Evolutionary conservation across 2,113 vertebrate genomes (phyloP), one percentile per base, ranked within the genome.

Genomic region (Alethe diademata): DNA sequence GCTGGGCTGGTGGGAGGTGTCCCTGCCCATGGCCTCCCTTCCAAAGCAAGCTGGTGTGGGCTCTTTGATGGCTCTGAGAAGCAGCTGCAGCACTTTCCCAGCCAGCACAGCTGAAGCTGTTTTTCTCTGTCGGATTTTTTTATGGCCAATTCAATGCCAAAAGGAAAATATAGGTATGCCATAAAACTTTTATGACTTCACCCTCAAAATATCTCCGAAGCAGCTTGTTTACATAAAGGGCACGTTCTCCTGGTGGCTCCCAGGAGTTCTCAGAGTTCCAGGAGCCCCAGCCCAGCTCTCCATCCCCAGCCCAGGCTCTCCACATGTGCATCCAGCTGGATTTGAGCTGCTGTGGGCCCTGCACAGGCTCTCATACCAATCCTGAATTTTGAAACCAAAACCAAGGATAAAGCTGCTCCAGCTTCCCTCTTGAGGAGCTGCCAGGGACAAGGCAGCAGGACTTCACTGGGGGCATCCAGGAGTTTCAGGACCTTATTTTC

Each of bases 341-440:
- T 23, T 25, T 6, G 0, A 19, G 45, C 74, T 57, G 57, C 45
- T 6, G 3, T 3, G 23, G 18, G 19, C 8, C 71, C 50, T 61
- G 60, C 1, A 13, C 0, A 11, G 38, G 7, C 31, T 12, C 28
- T 38, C 53, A 18, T 6, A 2, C 14, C 31, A 7, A 29, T 10
- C 19, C 31, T 16, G 19, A 9, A 1, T 14, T 50, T 53, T 40
- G 6, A 3, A 4, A 48, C 43, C 35, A 53, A 43, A 58, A 11
- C 18, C 7, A 12, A 33, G 25, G 31, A 14, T 9, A 4, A 67
- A 15, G 16, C 13, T 9, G 2, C 20, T 6, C 6, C 22, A 36
- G 12, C 19, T 38, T 38, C 65, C 14, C n/a, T 17, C 48, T 9
- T 4, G 11, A 28, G 74, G 13, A 61, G 42, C 58, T 47, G n/a